These are phyloP conservation scores for Alligator sinensis DNA, from an alignment of 2,113 vertebrate genomes.

Conservation along the genomic window DNA sequence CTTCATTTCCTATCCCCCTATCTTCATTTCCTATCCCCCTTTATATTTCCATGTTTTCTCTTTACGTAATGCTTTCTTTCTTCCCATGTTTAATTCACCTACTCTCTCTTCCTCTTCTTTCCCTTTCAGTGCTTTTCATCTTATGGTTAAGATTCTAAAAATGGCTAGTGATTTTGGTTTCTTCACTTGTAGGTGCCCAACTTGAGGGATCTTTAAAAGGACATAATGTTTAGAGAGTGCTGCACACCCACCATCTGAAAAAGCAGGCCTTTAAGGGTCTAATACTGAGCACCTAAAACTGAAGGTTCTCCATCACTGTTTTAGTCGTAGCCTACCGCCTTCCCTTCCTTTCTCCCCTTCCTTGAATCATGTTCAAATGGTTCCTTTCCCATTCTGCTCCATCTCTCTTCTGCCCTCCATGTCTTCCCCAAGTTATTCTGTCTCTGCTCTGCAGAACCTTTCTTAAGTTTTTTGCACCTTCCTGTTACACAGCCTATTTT, in stretches of 20 bases:
- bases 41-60: not conserved
- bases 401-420: not conserved
- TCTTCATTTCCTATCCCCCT: not conserved
- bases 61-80: not conserved
- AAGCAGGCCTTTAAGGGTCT: not conserved
- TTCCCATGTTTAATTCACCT: not conserved
- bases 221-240: not conserved
- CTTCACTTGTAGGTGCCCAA: not conserved
- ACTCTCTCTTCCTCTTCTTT: not conserved
- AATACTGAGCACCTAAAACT: not conserved
- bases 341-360: not conserved
- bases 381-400: not conserved
- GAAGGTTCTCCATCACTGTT: not conserved
- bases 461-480: not conserved
- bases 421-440: not conserved
- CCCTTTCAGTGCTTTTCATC: not conserved
- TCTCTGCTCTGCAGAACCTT: not conserved
- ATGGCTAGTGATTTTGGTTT: not conserved
- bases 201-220: not conserved
- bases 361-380: not conserved
- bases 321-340: not conserved
- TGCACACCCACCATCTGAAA: not conserved
- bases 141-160: not conserved
- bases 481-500: not conserved
- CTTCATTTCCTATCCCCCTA: not conserved